Evolutionary conservation across 2,888 invertebrate species (phyloP).

Genomic region (Pteria penguin): DNA sequence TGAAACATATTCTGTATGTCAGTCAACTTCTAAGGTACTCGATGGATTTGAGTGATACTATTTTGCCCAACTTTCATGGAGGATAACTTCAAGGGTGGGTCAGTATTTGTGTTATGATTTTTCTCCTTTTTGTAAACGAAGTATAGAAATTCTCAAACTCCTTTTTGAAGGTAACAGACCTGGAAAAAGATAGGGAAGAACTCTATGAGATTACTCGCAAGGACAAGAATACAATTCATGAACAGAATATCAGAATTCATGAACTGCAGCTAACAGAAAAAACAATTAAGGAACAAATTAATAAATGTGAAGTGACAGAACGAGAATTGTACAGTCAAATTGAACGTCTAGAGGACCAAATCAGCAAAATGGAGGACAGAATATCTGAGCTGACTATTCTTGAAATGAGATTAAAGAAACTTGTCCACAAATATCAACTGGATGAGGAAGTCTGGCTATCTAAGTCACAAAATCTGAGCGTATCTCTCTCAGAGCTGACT

Average conservation of each 20-base stretch:
- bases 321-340: constrained; percentile 63
- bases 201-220: constrained; percentile 75
- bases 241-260: constrained; percentile 72
- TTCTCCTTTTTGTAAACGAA: no score
- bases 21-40: no score
- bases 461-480: constrained; percentile 68
- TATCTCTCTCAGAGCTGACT: constrained; percentile 71
- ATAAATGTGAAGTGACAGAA: constrained; percentile 65
- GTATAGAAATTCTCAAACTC: no score
- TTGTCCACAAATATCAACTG: constrained; percentile 68
- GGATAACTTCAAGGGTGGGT: no score
- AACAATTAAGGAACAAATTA: constrained; percentile 70
- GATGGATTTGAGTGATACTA: no score
- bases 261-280: constrained; percentile 72
- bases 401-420: constrained; percentile 65
- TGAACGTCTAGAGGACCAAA: constrained; percentile 66
- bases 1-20: no score
- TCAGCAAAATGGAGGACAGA: constrained; percentile 64
- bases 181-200: constrained; percentile 75
- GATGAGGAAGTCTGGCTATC: constrained; percentile 69
- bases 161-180: constrained; percentile 69
- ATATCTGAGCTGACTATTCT: constrained; percentile 67
- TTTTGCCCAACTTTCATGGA: no score
- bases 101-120: no score
- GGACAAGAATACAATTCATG: constrained; percentile 76